Evolutionary conservation across 2,113 vertebrate genomes (phyloP).

Genomic region (Oceanodroma tethys): DNA sequence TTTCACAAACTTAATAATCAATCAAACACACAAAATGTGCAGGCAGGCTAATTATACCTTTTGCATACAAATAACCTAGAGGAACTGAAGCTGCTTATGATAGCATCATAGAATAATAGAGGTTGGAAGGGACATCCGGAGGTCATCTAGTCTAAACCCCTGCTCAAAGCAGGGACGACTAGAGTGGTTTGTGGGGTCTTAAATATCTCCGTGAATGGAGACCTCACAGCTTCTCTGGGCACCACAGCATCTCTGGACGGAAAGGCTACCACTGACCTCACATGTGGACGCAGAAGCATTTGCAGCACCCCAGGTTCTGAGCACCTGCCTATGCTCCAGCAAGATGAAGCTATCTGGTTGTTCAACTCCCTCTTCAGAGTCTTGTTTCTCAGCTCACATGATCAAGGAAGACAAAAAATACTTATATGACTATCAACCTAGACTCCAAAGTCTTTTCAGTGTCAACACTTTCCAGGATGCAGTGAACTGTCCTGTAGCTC

Average conservation of each 20-base stretch:
- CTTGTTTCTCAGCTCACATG: not conserved
- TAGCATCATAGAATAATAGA: not conserved
- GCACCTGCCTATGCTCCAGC: not conserved
- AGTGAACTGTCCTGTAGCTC: not conserved
- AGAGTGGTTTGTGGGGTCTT: not conserved
- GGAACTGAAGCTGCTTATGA: not conserved
- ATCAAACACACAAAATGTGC: not conserved
- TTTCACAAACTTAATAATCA: not conserved
- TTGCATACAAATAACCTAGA: not conserved
- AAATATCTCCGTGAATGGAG: not conserved
- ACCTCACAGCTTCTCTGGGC: not conserved
- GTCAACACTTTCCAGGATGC: not conserved
- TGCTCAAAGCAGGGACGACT: not conserved
- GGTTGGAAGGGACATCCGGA: not conserved
- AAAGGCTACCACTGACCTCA: not conserved
- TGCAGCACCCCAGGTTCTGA: not conserved
- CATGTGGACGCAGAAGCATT: rapidly evolving
- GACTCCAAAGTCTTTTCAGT: not conserved
- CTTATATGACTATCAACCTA: not conserved
- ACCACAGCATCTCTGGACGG: not conserved
- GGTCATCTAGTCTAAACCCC: not conserved
- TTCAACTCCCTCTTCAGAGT: not conserved
- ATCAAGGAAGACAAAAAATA: not conserved
- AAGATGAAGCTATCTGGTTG: not conserved
- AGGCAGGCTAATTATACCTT: not conserved